Evolutionary conservation across 2,113 vertebrate species (phyloP).

Genomic region (Cephalopholis sonnerati): DNA sequence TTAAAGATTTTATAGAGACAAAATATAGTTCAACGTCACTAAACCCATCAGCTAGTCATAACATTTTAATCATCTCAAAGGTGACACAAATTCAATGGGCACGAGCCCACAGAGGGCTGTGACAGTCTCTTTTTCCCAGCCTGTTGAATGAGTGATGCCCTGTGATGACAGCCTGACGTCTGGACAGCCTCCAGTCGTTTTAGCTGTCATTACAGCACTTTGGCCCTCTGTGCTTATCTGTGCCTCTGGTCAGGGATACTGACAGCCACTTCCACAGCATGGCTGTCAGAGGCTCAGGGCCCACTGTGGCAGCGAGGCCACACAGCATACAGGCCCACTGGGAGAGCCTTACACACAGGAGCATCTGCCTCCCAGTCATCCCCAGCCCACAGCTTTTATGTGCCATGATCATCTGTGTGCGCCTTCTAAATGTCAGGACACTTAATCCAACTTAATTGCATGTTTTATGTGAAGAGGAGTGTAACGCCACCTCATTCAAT

Average conservation of each 20-base stretch:
- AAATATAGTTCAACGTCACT: neutral
- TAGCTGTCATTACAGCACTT: slow-evolving; percentile 30
- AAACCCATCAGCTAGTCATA: neutral
- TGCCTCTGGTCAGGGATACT: slow-evolving; percentile 14
- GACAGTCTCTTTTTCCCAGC: neutral
- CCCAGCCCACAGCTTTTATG: neutral
- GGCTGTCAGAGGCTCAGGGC: neutral
- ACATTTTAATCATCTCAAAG: neutral
- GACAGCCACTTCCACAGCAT: slow-evolving; percentile 14
- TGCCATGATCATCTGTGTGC: neutral
- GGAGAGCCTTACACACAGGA: neutral
- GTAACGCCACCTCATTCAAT: neutral
- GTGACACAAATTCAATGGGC: neutral
- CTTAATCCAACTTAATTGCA: slow-evolving; percentile 2
- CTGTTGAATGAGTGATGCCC: slow-evolving; percentile 5
- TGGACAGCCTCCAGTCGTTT: slow-evolving; percentile 25
- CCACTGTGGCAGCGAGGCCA: slow-evolving; percentile 2
- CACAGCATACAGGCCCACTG: neutral
- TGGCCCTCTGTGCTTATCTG: slow-evolving; percentile 19
- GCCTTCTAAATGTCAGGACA: neutral
- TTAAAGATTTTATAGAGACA: neutral
- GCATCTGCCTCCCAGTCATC: neutral
- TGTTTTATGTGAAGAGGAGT: neutral
- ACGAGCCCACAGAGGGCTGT: neutral
- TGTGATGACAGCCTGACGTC: slow-evolving; percentile 26